Base-by-base conservation (phyloP, 2,113 vertebrate species). In the Taurulus bubalis region DNA sequence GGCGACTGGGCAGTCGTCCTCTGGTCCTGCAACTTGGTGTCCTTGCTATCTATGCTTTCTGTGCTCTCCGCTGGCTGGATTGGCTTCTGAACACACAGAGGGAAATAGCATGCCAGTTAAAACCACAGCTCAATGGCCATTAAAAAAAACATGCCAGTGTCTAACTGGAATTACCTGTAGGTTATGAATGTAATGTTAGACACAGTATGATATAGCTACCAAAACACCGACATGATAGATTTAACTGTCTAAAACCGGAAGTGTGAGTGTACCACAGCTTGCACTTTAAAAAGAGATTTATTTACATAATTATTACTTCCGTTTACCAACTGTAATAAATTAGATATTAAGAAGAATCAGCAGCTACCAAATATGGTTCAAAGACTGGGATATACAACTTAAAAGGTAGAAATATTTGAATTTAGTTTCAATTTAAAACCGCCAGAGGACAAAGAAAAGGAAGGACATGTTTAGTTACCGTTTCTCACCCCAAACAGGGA, bases 11-110 rank as follows among this genome's bases (percentile, higher is more conserved):
- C 89, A 4, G 94, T 94, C 63, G 95, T 96, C 78, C 96, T 94
- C 93, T 96, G 96, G 45, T 96, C 97, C 1, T 96, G 96, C 71
- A 96, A 96, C 53, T 96, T 97, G 64, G 94, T 95, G n/a, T 97
- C 97, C 93, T 95, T 97, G 26, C 10, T 75, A 20, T 97, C 96
- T 91, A 94, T 95, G 22, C 3, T 16, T 85, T 94, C 96, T 84
- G 94, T 94, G 0, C 87, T 93, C 88, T 96, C 95, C 47, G 87
- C 94, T 26, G 80, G 89, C 72, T 96, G 91, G 28, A 93, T 89
- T 8, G 95, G 95, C 85, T 97, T 99, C 94, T 97, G 96, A 82
- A 97, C 91, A 88, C 95, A 96, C 97, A 97, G 58, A 42, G 84
- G 82, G 89, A 4, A 64, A 91, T 10, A 77, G 20, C 0, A 18